A percentile compares a stretch with the other conserved stretches of the same genome.
These are phyloP conservation scores for Drosophila lacertosa DNA, from an alignment of 1,140 invertebrate genomes.

Conservation along the genomic window DNA sequence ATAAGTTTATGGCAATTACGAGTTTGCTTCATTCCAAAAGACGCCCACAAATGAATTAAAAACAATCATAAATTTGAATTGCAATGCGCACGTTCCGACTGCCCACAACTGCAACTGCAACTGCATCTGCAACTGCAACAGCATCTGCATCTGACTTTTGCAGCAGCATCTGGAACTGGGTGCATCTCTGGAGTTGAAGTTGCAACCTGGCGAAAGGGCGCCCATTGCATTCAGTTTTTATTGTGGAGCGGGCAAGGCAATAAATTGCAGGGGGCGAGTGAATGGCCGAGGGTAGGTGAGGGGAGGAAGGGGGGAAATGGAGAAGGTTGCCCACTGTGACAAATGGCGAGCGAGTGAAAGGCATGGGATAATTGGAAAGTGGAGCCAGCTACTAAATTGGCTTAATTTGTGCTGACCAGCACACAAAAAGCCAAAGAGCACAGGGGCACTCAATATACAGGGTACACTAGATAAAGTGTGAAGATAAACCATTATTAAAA, in stretches of 20 bases:
- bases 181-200: conserved; percentile 17
- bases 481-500: too few relatives aligned
- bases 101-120: conserved; percentile 12
- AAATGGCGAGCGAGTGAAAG: conserved; percentile 39
- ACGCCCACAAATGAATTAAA: conserved; percentile 48
- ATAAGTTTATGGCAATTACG: conserved; percentile 24
- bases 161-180: conserved; percentile 1
- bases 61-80: conserved; percentile 46
- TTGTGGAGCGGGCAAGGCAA: conserved; percentile 30
- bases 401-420: conserved; percentile 22
- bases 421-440: not conserved
- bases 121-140: conserved; percentile 3
- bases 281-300: not conserved
- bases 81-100: conserved; percentile 32
- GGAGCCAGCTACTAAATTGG: conserved; percentile 36
- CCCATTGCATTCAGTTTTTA: conserved; percentile 21
- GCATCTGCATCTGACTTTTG: conserved; percentile 1
- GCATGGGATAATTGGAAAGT: conserved; percentile 46
- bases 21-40: conserved; percentile 8
- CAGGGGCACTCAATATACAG: not conserved
- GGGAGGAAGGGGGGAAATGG: too few relatives aligned
- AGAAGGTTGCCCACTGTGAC: conserved; percentile 39
- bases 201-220: conserved; percentile 37
- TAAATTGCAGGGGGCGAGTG: conserved; percentile 54
- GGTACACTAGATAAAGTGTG: not conserved